Conservation (phyloP, 53 echinoderm and acorn worm genomes). For the Stichopus horrens region DNA sequence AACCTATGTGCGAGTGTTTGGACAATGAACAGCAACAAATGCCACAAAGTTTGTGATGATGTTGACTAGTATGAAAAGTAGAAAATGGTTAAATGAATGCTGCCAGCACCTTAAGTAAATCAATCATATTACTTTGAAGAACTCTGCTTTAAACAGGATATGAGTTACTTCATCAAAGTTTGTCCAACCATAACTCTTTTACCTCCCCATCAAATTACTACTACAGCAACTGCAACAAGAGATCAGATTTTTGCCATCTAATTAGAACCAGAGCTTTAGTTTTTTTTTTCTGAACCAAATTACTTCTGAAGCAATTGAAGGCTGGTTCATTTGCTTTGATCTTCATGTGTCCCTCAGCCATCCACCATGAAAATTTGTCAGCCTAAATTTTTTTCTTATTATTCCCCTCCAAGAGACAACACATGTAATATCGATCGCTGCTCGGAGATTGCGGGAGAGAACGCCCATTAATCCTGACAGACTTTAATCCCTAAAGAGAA, state of each 20-base stretch:
- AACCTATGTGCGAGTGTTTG: no score
- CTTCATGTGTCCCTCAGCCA: neutral
- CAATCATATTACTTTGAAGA: neutral
- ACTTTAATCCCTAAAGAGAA: neutral
- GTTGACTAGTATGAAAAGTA: no score
- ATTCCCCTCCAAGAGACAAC: neutral
- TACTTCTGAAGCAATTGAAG: neutral
- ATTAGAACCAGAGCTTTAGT: no score
- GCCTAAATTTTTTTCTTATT: slow-evolving; percentile 2
- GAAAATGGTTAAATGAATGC: neutral
- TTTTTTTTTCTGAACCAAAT: no score
- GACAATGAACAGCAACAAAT: no score
- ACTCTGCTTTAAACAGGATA: neutral
- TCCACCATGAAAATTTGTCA: neutral
- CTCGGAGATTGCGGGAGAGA: neutral
- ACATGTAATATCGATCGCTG: slow-evolving; percentile 1
- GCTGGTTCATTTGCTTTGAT: neutral
- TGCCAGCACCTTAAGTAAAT: neutral
- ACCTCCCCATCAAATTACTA: neutral
- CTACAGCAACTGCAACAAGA: no score
- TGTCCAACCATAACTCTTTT: neutral
- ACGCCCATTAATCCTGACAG: neutral
- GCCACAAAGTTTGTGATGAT: no score
- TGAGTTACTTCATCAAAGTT: neutral
- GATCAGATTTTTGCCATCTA: no score